A percentile compares a stretch with the other conserved stretches of the same genome.
These are phyloP conservation scores for Tinea trinotella DNA, from an alignment of 2,888 invertebrate species.

Conservation along the genomic window DNA sequence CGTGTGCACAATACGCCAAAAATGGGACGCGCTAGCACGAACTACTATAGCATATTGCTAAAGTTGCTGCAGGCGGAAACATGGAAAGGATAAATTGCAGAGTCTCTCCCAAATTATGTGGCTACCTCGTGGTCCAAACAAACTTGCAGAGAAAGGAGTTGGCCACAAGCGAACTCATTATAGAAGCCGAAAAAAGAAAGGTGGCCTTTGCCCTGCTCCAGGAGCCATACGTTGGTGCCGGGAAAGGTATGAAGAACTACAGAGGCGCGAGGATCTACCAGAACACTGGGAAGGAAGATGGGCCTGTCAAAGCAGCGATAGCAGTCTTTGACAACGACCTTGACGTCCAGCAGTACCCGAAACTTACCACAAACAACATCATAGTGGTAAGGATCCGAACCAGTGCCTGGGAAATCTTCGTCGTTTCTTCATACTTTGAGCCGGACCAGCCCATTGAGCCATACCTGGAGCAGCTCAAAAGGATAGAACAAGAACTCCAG, in stretches of 20 bases:
- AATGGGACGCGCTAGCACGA: conserved; percentile 27
- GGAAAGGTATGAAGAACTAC: conserved; percentile 21
- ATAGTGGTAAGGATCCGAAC: conserved; percentile 18
- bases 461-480: conserved; percentile 17
- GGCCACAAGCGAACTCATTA: conserved; percentile 26
- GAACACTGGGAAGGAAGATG: too few relatives aligned
- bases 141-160: conserved; percentile 26
- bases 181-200: conserved; percentile 20
- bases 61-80: conserved; percentile 17
- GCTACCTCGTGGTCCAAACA: conserved; percentile 21
- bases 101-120: neutral
- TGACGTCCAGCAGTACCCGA: conserved; percentile 27
- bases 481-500: neutral
- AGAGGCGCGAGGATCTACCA: too few relatives aligned
- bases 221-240: conserved; percentile 29
- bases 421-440: conserved; percentile 26
- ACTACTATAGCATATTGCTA: conserved; percentile 24
- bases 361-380: conserved; percentile 26
- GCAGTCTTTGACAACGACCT: too few relatives aligned
- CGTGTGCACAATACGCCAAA: conserved; percentile 21
- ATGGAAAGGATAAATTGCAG: neutral
- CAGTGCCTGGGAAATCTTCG: conserved; percentile 21
- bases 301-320: too few relatives aligned
- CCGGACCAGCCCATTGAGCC: conserved; percentile 22
- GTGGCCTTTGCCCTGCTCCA: conserved; percentile 26